Evolutionary conservation across 2,113 vertebrate species (phyloP).

Genomic region (Clarias magur): DNA sequence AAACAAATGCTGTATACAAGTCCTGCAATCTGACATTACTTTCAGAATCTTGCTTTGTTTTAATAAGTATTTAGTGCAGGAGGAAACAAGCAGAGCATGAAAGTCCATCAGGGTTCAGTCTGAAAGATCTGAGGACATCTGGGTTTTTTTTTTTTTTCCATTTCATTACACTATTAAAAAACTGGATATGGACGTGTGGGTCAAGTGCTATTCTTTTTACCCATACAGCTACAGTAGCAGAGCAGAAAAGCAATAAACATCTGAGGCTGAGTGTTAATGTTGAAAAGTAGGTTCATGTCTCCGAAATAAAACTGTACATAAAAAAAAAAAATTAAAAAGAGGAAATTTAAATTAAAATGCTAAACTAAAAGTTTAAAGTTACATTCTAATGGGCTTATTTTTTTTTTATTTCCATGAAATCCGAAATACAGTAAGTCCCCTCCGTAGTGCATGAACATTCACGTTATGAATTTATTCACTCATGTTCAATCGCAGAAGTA

Average conservation of each 20-base stretch:
- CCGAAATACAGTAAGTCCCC: too few relatives aligned
- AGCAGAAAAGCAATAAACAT: not conserved
- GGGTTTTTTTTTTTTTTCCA: not conserved
- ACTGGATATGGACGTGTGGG: too few relatives aligned
- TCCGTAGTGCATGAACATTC: too few relatives aligned
- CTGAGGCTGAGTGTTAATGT: not conserved
- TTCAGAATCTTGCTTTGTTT: conserved; percentile 80
- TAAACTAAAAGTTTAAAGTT: not conserved
- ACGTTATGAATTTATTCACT: too few relatives aligned
- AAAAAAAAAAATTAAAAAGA: too few relatives aligned
- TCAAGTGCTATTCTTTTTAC: not conserved
- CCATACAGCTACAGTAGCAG: not conserved
- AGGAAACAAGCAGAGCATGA: conserved; percentile 80
- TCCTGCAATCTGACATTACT: too few relatives aligned
- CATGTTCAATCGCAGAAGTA: too few relatives aligned
- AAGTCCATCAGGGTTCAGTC: conserved; percentile 79
- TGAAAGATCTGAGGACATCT: not conserved
- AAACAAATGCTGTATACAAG: not conserved
- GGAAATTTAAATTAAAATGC: not conserved
- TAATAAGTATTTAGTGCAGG: conserved; percentile 83
- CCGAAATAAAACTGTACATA: not conserved
- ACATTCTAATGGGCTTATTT: not conserved
- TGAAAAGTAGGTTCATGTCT: not conserved
- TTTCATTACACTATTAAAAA: not conserved
- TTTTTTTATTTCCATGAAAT: too few relatives aligned